Evolutionary conservation across 2,113 vertebrate species (phyloP).

Genomic region (Machaerirhynchus nigripectus): DNA sequence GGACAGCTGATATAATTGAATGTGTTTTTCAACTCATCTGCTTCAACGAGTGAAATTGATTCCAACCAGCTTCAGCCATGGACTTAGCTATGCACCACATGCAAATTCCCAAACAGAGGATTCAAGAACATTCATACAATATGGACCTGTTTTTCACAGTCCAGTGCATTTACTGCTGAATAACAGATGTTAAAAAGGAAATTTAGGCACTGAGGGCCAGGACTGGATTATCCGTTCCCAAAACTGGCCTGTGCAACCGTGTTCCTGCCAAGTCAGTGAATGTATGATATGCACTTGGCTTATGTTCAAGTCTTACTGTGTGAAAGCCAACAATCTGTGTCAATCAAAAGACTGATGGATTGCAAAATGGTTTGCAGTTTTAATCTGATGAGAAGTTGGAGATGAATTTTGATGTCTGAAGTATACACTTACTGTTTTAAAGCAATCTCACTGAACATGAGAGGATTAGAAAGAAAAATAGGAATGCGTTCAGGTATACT

Average conservation of each 20-base stretch:
- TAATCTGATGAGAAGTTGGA: neutral
- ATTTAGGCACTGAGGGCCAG: neutral
- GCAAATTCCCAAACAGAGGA: neutral
- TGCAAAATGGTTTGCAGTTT: neutral
- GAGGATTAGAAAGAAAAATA: neutral
- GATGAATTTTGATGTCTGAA: neutral
- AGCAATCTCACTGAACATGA: neutral
- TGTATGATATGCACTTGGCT: neutral
- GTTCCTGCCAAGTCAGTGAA: constrained; percentile 20
- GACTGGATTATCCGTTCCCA: neutral
- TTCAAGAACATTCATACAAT: neutral
- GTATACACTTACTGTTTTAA: neutral
- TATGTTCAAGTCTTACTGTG: neutral
- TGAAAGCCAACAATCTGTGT: constrained; percentile 14
- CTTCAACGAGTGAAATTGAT: neutral
- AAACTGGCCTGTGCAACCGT: neutral
- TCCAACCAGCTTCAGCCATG: neutral
- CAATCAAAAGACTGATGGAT: constrained; percentile 12
- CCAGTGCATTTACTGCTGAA: neutral
- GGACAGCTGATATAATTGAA: neutral
- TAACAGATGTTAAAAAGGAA: constrained; percentile 20
- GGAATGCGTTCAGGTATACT: neutral
- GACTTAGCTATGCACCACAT: neutral
- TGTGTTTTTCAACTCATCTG: neutral
- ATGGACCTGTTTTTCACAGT: neutral